phyloP scores from a whole-genome alignment of 2,797 vertebrate genomes.

The Gymnodraco acuticeps region DNA sequence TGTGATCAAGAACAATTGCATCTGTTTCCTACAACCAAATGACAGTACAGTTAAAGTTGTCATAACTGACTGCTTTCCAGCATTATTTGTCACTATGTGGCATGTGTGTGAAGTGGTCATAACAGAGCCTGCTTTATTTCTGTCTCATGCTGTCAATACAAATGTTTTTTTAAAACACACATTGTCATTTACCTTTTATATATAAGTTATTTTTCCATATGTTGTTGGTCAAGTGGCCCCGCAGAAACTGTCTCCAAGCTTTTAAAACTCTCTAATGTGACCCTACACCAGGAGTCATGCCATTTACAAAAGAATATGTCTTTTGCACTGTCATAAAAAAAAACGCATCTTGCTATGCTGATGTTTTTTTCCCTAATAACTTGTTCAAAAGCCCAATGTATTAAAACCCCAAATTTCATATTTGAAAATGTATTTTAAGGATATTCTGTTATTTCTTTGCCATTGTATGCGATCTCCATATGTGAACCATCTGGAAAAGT shows the following conservation, averaged over 20 bases:
- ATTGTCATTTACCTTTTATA: slow-evolving; percentile 10
- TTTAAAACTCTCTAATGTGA: slow-evolving; percentile 22
- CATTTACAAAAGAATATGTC: slow-evolving; percentile 23
- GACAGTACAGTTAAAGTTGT: slow-evolving; percentile 15
- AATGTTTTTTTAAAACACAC: background rate
- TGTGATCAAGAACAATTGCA: slow-evolving; percentile 10
- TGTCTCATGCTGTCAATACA: background rate
- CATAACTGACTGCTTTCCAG: slow-evolving; percentile 29
- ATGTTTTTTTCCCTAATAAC: slow-evolving; percentile 14
- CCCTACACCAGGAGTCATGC: background rate
- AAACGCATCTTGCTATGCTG: slow-evolving; percentile 27
- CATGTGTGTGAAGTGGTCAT: slow-evolving; percentile 29
- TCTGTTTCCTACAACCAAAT: slow-evolving; percentile 23
- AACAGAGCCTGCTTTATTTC: background rate
- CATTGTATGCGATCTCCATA: slow-evolving; percentile 33
- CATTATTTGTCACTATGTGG: slow-evolving; percentile 68
- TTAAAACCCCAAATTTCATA: slow-evolving; percentile 25
- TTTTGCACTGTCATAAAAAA: slow-evolving; percentile 35
- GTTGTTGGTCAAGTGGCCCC: background rate
- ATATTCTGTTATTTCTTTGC: slow-evolving; percentile 49
- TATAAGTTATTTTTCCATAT: slow-evolving; percentile 44
- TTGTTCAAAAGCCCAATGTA: slow-evolving; percentile 31
- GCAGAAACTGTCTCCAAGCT: slow-evolving; percentile 1
- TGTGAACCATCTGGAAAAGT: slow-evolving; percentile 32
- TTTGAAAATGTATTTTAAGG: slow-evolving; percentile 33